Conservation (phyloP, 2,113 vertebrate species). For the Xyliphius kryptos region DNA sequence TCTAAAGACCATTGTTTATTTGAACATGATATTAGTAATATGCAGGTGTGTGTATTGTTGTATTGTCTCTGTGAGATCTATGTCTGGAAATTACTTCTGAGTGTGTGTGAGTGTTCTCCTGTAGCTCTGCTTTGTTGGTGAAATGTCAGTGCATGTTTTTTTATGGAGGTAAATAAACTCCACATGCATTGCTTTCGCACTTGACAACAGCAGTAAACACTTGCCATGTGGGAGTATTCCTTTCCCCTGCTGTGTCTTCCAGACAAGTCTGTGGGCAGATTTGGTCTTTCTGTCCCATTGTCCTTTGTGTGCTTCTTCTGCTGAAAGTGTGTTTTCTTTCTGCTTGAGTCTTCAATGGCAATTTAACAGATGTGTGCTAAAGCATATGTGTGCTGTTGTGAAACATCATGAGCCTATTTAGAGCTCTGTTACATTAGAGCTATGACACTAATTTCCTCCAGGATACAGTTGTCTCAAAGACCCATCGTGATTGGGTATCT, state of each 20-base stretch:
- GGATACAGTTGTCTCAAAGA: too few relatives aligned
- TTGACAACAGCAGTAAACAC: constrained; percentile 16
- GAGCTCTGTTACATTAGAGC: too few relatives aligned
- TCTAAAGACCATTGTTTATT: neutral
- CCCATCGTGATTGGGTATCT: too few relatives aligned
- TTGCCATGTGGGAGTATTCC: constrained; percentile 25
- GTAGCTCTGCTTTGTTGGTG: constrained; percentile 1
- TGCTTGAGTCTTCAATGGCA: too few relatives aligned
- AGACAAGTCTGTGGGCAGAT: constrained; percentile 21
- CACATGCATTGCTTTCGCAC: constrained; percentile 6
- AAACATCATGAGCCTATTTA: too few relatives aligned
- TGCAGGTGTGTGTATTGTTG: neutral
- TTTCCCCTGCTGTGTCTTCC: constrained; percentile 8
- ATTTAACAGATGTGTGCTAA: too few relatives aligned
- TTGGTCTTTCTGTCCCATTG: constrained; percentile 5
- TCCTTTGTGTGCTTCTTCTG: constrained; percentile 9
- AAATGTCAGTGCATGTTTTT: constrained; percentile 14
- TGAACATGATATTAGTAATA: neutral
- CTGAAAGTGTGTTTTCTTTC: too few relatives aligned
- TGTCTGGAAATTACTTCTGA: too few relatives aligned
- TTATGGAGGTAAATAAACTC: constrained; percentile 8
- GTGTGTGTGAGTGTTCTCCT: too few relatives aligned
- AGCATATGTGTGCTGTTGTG: too few relatives aligned
- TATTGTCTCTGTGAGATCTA: too few relatives aligned
- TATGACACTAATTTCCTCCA: too few relatives aligned